phyloP scores from a whole-genome alignment of 2,888 invertebrate genomes.

The Heliconius charithonia region DNA sequence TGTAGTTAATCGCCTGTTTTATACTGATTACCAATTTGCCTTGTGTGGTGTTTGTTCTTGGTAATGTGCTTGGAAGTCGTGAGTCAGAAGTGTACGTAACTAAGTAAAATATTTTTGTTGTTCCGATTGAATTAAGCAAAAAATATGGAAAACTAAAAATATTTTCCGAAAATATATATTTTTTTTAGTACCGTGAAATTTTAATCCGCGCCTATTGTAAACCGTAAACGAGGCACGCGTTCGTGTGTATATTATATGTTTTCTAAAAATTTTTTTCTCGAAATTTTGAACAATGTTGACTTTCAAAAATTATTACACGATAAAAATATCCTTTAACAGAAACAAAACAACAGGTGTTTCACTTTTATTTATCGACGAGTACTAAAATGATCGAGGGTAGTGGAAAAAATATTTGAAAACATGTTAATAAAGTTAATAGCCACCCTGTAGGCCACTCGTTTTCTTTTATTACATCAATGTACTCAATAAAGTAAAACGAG shows the following conservation, averaged over 20 bases:
- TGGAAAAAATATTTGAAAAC: constrained; percentile 7
- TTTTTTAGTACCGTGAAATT: too few relatives aligned
- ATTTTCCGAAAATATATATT: too few relatives aligned
- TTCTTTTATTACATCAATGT: not conserved
- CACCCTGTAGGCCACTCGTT: not conserved
- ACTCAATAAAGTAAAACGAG: not conserved
- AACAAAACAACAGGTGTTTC: constrained; percentile 8
- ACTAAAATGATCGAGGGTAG: not conserved
- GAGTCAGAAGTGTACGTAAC: too few relatives aligned
- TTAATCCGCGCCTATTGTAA: too few relatives aligned
- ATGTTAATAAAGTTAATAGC: constrained; percentile 9
- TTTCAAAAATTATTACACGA: not conserved
- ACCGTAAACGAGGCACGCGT: too few relatives aligned
- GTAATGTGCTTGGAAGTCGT: not conserved
- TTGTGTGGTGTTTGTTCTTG: not conserved
- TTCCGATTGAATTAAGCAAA: too few relatives aligned
- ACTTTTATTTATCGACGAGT: not conserved
- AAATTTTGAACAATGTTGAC: not conserved
- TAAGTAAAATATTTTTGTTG: too few relatives aligned
- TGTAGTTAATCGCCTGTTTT: constrained; percentile 15
- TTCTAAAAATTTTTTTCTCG: too few relatives aligned
- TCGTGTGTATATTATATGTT: too few relatives aligned
- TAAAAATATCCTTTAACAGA: not conserved
- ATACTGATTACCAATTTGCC: not conserved
- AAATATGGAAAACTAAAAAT: too few relatives aligned